Percentiles rank a stretch among this genome's conserved stretches.
Conservation (phyloP, 2,113 vertebrate genomes). For the Lepidothrix coronata region DNA sequence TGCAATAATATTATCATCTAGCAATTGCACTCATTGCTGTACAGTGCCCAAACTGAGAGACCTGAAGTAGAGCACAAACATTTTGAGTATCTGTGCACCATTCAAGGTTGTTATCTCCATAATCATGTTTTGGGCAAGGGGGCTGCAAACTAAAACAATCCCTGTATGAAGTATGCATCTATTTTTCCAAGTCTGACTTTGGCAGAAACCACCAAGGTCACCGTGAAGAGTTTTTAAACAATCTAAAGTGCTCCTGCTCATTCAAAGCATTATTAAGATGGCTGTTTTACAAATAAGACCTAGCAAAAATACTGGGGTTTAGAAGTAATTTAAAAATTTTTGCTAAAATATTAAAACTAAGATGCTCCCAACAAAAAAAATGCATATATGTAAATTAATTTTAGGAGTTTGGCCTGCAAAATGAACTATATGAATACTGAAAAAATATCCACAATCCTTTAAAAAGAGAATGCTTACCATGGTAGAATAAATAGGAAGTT, state of each 20-base stretch:
- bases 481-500: conserved; percentile 92
- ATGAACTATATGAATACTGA: neutral
- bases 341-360: neutral
- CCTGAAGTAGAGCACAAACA: neutral
- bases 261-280: neutral
- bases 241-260: neutral
- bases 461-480: conserved; percentile 78
- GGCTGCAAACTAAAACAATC: neutral
- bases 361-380: neutral
- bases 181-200: neutral
- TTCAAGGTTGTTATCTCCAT: neutral
- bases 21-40: accelerated
- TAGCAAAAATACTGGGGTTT: neutral
- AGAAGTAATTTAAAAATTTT: neutral
- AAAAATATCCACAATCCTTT: neutral
- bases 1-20: neutral
- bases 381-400: neutral
- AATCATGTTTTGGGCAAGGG: neutral
- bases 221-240: neutral
- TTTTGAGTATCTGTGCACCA: neutral
- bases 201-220: neutral
- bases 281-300: neutral
- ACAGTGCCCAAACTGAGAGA: accelerated
- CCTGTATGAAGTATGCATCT: neutral
- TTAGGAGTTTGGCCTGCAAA: neutral